Conservation (phyloP, 2,888 invertebrate species). For the Candidula unifasciata region DNA sequence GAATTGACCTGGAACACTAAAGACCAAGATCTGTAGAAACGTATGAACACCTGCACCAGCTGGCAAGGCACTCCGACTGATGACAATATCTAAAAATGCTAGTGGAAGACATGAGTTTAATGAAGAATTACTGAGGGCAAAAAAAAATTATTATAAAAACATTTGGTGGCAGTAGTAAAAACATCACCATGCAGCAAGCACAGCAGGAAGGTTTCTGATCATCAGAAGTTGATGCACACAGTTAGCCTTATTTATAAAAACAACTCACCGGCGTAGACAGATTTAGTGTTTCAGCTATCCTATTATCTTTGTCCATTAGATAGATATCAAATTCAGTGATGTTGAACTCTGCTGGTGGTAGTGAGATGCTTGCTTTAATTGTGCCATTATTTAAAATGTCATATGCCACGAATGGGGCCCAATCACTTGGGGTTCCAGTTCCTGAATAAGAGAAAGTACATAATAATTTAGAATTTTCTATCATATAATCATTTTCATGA, state of each 20-base stretch:
- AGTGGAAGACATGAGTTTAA: too few species aligned
- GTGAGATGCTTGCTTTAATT: neutral
- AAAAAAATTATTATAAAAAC: too few species aligned
- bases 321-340: neutral
- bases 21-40: too few species aligned
- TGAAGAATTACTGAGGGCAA: too few species aligned
- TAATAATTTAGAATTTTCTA: too few species aligned
- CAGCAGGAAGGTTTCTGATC: neutral
- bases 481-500: too few species aligned
- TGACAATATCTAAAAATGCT: too few species aligned
- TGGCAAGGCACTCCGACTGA: too few species aligned
- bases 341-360: constrained; percentile 12
- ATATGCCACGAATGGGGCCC: constrained; percentile 14
- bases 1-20: too few species aligned
- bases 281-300: neutral
- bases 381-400: constrained; percentile 1
- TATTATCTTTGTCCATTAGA: neutral
- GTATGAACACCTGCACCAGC: too few species aligned
- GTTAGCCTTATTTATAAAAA: neutral
- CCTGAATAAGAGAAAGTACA: neutral
- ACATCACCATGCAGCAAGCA: neutral
- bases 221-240: too few species aligned
- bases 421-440: neutral
- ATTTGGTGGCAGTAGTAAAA: neutral
- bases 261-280: too few species aligned